Conservation (phyloP, 2,113 vertebrate species). For the Leptodactylus fuscus region DNA sequence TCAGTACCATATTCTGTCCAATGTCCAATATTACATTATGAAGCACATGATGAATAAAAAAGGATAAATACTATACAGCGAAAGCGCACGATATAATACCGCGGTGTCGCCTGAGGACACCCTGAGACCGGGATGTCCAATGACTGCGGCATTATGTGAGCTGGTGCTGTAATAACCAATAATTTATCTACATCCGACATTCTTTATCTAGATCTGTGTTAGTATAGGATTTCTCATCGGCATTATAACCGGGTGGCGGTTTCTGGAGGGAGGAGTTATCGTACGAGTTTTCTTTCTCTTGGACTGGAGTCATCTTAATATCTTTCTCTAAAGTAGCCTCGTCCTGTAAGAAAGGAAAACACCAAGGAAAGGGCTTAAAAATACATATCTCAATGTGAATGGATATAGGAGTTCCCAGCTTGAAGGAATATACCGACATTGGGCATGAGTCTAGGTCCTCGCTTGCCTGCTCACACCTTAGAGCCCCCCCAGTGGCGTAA, state of each 20-base stretch:
- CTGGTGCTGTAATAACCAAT: background rate
- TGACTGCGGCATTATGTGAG: background rate
- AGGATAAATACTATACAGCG: slow-evolving; percentile 54
- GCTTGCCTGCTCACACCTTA: too few species aligned
- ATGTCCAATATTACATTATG: background rate
- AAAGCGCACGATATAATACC: background rate
- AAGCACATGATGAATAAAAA: slow-evolving; percentile 27
- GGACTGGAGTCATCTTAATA: slow-evolving; percentile 60
- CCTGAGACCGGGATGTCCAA: background rate
- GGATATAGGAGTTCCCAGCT: background rate
- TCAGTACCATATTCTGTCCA: background rate
- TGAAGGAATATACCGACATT: too few species aligned
- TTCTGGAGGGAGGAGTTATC: slow-evolving; percentile 52
- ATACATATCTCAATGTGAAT: too few species aligned
- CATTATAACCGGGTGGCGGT: slow-evolving; percentile 63
- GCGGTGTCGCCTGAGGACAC: background rate
- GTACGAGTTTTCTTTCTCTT: slow-evolving; percentile 62
- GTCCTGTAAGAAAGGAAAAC: slow-evolving; percentile 58
- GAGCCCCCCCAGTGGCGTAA: too few species aligned
- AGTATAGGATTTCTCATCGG: slow-evolving; percentile 70
- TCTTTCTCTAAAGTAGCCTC: slow-evolving; percentile 54
- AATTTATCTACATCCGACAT: slow-evolving; percentile 67
- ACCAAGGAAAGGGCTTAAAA: background rate
- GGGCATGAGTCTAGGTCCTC: too few species aligned
- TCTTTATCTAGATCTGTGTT: slow-evolving; percentile 69